These are phyloP conservation scores for Semaprochilodus insignis DNA, from an alignment of 2,797 vertebrate genomes.

Conservation along the genomic window DNA sequence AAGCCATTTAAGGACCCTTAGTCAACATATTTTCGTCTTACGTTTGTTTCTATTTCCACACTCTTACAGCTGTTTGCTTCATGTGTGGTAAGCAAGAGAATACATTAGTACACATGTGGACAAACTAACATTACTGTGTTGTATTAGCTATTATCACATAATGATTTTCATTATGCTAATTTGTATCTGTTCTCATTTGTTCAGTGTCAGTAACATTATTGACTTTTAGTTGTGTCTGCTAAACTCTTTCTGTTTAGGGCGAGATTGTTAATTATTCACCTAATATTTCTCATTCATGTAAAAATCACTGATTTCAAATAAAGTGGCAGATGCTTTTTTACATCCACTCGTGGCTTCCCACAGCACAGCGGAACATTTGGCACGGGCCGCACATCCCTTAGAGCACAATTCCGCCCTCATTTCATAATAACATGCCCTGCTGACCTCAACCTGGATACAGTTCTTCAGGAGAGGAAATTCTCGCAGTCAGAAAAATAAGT, in stretches of 20 bases:
- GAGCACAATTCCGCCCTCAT: constrained; percentile 70
- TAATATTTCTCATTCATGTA: neutral
- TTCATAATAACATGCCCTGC: constrained; percentile 62
- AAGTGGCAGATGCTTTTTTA: constrained; percentile 34
- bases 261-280: neutral
- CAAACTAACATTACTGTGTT: neutral
- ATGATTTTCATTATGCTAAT: neutral
- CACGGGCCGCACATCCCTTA: constrained; percentile 62
- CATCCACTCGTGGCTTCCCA: constrained; percentile 20
- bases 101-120: neutral
- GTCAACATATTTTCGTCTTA: neutral
- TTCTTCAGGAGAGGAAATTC: neutral
- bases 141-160: neutral
- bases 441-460: constrained; percentile 63
- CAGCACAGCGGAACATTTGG: constrained; percentile 57
- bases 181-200: neutral
- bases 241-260: neutral
- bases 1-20: constrained; percentile 6
- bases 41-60: neutral
- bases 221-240: neutral
- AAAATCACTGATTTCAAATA: constrained; percentile 14
- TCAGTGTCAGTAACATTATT: neutral
- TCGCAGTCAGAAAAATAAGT: neutral
- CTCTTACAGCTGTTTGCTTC: neutral
- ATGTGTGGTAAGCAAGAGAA: neutral